A percentile compares a stretch with the other conserved stretches of the same genome.
These are phyloP conservation scores for Endotricha flammealis DNA, from an alignment of 2,888 invertebrate genomes.

Conservation along the genomic window DNA sequence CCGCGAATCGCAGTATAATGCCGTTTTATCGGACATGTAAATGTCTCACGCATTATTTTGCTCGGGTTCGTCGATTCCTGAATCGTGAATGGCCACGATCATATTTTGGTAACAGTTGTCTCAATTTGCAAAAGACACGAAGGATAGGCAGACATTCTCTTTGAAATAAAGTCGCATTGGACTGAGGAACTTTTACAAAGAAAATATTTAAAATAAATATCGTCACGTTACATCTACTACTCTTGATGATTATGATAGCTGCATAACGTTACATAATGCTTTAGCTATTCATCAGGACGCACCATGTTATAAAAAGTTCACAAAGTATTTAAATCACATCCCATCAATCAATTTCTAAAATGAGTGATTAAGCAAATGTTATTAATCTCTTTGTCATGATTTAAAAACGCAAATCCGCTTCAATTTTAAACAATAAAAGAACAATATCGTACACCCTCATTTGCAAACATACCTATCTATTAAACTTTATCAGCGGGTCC, in stretches of 20 bases:
- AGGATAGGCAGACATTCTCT: too few relatives aligned
- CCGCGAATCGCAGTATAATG: conserved; percentile 39
- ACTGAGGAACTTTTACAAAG: too few relatives aligned
- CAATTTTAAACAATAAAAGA: conserved; percentile 4
- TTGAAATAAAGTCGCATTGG: too few relatives aligned
- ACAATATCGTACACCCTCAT: conserved; percentile 7
- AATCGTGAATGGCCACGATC: neutral
- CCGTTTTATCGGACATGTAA: conserved; percentile 12
- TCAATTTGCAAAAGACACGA: conserved; percentile 12
- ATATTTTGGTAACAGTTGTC: conserved; percentile 9
- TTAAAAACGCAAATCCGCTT: neutral
- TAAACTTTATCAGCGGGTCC: conserved; percentile 8
- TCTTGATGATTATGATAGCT: too few relatives aligned
- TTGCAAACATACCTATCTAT: conserved; percentile 11
- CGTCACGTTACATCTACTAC: too few relatives aligned
- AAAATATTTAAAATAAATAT: too few relatives aligned
- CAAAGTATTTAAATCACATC: neutral
- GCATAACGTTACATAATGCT: too few relatives aligned
- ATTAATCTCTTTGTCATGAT: neutral
- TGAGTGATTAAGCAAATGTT: neutral
- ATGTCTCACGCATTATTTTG: conserved; percentile 8
- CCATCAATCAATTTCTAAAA: neutral
- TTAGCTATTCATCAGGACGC: too few relatives aligned
- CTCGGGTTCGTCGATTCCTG: conserved; percentile 1
- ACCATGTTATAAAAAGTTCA: too few relatives aligned